Conservation (phyloP, 2,113 vertebrate genomes). For the Oreochromis spilurus region DNA sequence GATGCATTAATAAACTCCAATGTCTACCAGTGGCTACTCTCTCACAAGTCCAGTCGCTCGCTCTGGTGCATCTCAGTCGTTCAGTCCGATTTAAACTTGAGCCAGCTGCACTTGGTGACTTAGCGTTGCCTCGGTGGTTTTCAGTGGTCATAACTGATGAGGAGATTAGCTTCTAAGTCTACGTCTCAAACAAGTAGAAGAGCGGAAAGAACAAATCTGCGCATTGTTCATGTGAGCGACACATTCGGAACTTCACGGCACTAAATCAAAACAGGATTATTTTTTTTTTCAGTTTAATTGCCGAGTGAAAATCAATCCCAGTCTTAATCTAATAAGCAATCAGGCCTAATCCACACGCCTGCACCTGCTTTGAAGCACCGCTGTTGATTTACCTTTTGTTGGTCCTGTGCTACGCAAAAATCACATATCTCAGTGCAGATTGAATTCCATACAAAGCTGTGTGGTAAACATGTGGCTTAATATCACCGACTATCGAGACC, state of each 20-base stretch:
- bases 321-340: neutral
- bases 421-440: neutral
- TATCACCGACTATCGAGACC: neutral
- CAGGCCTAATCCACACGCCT: neutral
- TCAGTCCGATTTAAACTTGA: neutral
- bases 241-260: neutral
- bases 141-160: neutral
- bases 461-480: neutral
- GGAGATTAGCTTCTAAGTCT: neutral
- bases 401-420: neutral
- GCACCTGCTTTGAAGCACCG: neutral
- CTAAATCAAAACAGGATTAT: neutral
- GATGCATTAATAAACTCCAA: neutral
- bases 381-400: neutral
- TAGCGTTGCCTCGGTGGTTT: neutral
- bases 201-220: neutral
- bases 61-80: neutral
- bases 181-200: neutral
- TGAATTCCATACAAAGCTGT: neutral
- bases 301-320: neutral
- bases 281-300: neutral
- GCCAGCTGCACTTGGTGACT: neutral
- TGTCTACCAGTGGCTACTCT: neutral
- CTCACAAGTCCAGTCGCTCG: neutral
- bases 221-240: neutral